Percentiles rank a stretch among this genome's conserved stretches.
Conservation (phyloP, 2,888 invertebrate species). For the Drosophila atripex region DNA sequence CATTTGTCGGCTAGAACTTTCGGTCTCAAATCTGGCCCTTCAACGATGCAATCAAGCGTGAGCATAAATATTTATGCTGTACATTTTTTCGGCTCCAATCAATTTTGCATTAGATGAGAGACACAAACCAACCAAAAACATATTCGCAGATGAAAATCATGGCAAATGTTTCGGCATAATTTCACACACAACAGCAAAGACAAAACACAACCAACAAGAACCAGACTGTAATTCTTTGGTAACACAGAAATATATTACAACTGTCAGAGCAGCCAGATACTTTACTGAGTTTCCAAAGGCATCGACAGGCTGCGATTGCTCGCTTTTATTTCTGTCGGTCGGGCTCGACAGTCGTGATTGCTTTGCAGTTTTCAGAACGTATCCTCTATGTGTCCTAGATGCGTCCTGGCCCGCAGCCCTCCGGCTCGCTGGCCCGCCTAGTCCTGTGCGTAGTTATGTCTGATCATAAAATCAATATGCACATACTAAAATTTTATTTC, state of each 20-base stretch:
- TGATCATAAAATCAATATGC: constrained; percentile 81
- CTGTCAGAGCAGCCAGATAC: constrained; percentile 65
- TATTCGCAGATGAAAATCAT: constrained; percentile 56
- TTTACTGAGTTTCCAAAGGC: constrained; percentile 53
- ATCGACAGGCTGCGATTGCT: constrained; percentile 38
- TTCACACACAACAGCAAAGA: constrained; percentile 55
- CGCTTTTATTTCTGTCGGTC: constrained; percentile 55
- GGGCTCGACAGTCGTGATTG: constrained; percentile 60
- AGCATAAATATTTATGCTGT: constrained; percentile 61
- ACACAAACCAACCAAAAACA: constrained; percentile 42
- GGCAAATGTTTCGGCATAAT: constrained; percentile 51
- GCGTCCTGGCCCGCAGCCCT: neutral
- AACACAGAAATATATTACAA: constrained; percentile 69
- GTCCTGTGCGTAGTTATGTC: constrained; percentile 73
- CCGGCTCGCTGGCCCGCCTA: neutral
- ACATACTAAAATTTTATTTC: constrained; percentile 81
- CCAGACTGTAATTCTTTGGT: constrained; percentile 33
- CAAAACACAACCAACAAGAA: constrained; percentile 5
- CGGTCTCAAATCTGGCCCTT: constrained; percentile 55
- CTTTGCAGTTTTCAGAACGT: constrained; percentile 73
- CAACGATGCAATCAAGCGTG: constrained; percentile 54
- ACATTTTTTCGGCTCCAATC: constrained; percentile 69
- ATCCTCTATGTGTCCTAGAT: constrained; percentile 16
- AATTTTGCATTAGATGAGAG: constrained; percentile 68
- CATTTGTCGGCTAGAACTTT: constrained; percentile 11